Evolutionary conservation across 1,140 invertebrate species (phyloP).

Genomic region (Plectus sambesii): DNA sequence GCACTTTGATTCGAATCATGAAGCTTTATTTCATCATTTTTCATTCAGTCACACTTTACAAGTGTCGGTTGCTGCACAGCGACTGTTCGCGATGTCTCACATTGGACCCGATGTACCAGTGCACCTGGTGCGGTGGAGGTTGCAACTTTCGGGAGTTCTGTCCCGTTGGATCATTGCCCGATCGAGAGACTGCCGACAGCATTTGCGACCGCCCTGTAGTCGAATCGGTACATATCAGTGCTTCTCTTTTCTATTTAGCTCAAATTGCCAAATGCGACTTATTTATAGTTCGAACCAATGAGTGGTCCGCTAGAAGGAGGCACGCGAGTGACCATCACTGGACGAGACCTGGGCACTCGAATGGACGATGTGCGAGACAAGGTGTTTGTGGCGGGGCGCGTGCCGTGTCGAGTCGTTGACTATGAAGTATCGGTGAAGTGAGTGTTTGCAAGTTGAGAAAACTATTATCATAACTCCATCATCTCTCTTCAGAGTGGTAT

Average conservation of each 20-base stretch:
- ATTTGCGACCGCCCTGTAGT: constrained; percentile 80
- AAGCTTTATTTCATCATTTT: constrained; percentile 1
- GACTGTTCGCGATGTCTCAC: constrained; percentile 88
- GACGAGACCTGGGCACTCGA: constrained; percentile 80
- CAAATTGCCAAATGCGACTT: constrained; percentile 6
- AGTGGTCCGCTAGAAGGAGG: constrained; percentile 90
- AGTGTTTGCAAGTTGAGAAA: neutral
- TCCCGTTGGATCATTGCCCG: constrained; percentile 48
- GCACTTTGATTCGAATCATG: neutral
- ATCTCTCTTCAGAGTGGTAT: constrained; percentile 19
- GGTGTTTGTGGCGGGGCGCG: constrained; percentile 76
- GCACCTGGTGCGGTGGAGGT: constrained; percentile 76
- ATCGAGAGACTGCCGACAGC: constrained; percentile 53
- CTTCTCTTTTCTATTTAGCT: neutral
- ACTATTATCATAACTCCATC: constrained; percentile 3
- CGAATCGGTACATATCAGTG: constrained; percentile 61
- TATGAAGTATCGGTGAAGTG: constrained; percentile 31
- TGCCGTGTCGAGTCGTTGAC: constrained; percentile 58
- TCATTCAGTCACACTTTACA: constrained; percentile 72
- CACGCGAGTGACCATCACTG: constrained; percentile 84
- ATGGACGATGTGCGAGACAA: constrained; percentile 77
- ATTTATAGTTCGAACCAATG: constrained; percentile 67
- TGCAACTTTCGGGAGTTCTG: constrained; percentile 75
- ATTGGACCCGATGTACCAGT: constrained; percentile 65
- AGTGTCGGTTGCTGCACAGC: constrained; percentile 81